phyloP scores from a whole-genome alignment of 2,797 vertebrate species.

The Phoeniculus purpureus region DNA sequence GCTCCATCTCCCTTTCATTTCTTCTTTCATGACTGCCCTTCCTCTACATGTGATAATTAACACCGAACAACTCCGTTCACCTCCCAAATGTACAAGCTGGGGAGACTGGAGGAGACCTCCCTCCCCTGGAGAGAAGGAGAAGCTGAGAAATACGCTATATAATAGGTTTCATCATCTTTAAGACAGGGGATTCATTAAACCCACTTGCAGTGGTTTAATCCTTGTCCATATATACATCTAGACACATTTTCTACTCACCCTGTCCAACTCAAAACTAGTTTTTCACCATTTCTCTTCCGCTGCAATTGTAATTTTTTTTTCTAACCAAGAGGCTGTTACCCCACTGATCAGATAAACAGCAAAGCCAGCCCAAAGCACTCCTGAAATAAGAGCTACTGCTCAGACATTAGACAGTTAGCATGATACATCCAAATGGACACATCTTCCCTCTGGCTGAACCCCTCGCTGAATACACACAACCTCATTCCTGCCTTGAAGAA shows the following conservation, averaged over 20 bases:
- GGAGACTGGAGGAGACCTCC: not conserved
- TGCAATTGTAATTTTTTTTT: not conserved
- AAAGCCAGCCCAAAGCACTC: not conserved
- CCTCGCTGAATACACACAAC: not conserved
- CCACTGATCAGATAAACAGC: not conserved
- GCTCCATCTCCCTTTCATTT: not conserved
- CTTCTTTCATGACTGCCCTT: not conserved
- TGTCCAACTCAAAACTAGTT: not conserved
- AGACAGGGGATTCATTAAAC: not conserved
- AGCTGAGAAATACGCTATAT: not conserved
- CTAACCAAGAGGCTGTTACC: not conserved
- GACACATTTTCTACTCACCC: not conserved
- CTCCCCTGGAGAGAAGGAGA: not conserved
- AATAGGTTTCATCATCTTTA: not conserved
- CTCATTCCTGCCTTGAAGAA: constrained; percentile 10
- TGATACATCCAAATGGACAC: not conserved
- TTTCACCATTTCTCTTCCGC: not conserved
- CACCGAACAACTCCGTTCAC: not conserved
- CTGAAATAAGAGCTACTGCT: not conserved
- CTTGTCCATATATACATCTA: not conserved
- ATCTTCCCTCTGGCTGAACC: not conserved
- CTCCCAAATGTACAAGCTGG: not conserved
- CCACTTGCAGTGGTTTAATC: not conserved
- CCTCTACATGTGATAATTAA: not conserved
- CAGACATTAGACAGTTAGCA: not conserved